Conservation (phyloP, 2,888 invertebrate genomes). For the Chalcis sispes region DNA sequence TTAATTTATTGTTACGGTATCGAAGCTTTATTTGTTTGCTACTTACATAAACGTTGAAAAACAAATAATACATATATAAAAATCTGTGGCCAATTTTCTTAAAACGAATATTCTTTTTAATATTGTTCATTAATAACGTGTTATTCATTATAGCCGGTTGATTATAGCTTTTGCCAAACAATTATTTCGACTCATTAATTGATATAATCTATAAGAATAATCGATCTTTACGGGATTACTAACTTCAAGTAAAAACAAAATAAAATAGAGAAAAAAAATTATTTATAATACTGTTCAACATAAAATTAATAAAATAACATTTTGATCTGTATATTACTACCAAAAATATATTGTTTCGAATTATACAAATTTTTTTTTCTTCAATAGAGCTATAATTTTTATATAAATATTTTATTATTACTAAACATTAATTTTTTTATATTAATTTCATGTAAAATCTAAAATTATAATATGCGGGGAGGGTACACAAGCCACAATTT, state of each 20-base stretch:
- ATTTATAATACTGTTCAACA: no score
- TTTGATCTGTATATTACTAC: no score
- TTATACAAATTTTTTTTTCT: no score
- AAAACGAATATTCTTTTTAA: constrained; percentile 2
- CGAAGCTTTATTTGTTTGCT: constrained; percentile 40
- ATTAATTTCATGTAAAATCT: background rate
- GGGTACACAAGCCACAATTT: constrained; percentile 69
- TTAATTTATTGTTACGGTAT: constrained; percentile 33
- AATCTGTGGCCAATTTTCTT: background rate
- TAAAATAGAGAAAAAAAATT: no score
- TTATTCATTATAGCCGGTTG: background rate
- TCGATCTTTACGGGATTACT: constrained; percentile 48
- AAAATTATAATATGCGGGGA: constrained; percentile 68
- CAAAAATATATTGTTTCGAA: no score
- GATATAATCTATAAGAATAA: background rate
- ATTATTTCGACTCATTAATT: constrained; percentile 11
- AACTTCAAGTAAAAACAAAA: constrained; percentile 42
- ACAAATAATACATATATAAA: constrained; percentile 12
- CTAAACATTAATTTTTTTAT: background rate
- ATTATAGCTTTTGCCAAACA: constrained; percentile 25
- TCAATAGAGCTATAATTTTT: constrained; percentile 6
- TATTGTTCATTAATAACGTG: background rate
- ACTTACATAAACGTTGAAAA: constrained; percentile 30
- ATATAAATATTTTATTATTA: background rate
- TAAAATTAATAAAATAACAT: no score